Conservation (phyloP, 2,113 vertebrate genomes). For the Calyptomena viridis region DNA sequence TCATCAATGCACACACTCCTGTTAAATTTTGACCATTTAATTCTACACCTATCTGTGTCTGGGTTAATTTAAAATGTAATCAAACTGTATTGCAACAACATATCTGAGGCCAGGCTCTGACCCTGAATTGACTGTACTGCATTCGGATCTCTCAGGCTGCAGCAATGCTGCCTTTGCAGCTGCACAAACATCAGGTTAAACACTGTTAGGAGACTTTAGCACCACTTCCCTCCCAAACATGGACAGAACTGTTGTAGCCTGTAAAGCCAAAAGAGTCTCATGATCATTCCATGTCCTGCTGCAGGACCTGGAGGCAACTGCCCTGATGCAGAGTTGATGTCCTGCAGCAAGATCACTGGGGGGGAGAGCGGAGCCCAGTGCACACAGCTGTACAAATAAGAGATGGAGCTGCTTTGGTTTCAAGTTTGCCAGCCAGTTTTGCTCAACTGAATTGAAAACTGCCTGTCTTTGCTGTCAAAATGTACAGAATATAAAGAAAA, state of each 20-base stretch:
- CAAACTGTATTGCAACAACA: background rate
- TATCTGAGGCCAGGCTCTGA: background rate
- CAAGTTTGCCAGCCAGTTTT: background rate
- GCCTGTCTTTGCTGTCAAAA: background rate
- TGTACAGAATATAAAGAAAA: background rate
- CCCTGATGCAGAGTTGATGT: background rate
- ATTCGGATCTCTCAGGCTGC: background rate
- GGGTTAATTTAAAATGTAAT: background rate
- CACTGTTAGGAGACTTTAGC: background rate
- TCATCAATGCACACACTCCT: background rate
- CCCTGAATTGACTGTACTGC: background rate
- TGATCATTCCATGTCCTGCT: background rate
- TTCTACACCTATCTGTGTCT: background rate
- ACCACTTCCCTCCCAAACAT: background rate
- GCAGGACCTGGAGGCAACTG: background rate
- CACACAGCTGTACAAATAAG: conserved; percentile 41
- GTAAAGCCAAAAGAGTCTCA: background rate
- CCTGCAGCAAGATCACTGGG: background rate
- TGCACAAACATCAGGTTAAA: background rate
- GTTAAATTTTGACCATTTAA: background rate
- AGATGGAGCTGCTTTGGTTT: conserved; percentile 2
- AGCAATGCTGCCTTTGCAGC: background rate
- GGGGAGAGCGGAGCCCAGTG: background rate
- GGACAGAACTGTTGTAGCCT: background rate
- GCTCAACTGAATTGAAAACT: background rate